phyloP scores from a whole-genome alignment of 2,797 vertebrate species.

The Mormyrus hasselquistii region DNA sequence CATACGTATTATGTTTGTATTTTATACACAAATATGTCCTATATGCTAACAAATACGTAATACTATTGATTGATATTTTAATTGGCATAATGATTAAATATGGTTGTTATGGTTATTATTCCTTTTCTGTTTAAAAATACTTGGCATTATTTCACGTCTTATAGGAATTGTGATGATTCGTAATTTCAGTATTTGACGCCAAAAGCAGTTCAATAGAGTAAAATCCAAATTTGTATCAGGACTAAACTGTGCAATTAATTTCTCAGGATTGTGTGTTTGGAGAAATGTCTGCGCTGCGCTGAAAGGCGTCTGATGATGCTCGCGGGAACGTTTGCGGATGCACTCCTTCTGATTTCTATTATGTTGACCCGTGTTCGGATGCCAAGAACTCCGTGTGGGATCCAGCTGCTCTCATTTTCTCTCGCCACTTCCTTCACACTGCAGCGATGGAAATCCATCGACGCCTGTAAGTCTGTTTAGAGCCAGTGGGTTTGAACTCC shows the following conservation, averaged over 20 bases:
- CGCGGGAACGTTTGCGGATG: conserved; percentile 58
- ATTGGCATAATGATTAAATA: not conserved
- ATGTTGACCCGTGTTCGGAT: conserved; percentile 53
- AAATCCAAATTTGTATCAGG: conserved; percentile 39
- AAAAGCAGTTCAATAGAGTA: not conserved
- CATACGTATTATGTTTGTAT: not conserved
- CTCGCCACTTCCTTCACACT: conserved; percentile 53
- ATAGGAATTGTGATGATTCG: not conserved
- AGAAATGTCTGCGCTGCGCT: conserved; percentile 61
- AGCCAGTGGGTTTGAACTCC: conserved; percentile 48
- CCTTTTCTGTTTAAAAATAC: not conserved
- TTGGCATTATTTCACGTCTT: not conserved
- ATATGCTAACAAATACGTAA: not conserved
- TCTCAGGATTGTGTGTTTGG: conserved; percentile 49
- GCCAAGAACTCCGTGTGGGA: conserved; percentile 63
- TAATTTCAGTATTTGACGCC: not conserved
- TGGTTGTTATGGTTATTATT: not conserved
- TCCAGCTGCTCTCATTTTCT: conserved; percentile 55
- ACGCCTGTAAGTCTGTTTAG: conserved; percentile 64
- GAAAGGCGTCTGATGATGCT: conserved; percentile 61
- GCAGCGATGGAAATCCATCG: conserved; percentile 53
- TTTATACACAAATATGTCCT: not conserved
- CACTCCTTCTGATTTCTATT: conserved; percentile 62
- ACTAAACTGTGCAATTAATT: conserved; percentile 54
- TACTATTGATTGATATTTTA: not conserved